phyloP scores from a whole-genome alignment of 2,888 invertebrate genomes.

The Melieria crassipennis region DNA sequence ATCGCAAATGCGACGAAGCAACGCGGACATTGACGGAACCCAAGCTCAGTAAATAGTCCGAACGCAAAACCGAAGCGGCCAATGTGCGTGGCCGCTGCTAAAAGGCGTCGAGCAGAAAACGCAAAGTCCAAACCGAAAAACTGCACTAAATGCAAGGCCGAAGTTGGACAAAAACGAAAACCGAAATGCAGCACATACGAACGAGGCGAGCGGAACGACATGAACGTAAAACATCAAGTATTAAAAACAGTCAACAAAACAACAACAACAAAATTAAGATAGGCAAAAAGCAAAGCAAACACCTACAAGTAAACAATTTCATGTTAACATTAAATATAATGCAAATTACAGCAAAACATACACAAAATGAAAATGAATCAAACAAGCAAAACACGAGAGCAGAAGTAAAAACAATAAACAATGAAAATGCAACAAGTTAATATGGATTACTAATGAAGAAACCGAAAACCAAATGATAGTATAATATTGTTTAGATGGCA shows the following conservation, averaged over 20 bases:
- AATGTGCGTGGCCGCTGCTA: too few relatives aligned
- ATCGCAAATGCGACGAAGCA: too few relatives aligned
- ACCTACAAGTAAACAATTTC: conserved; percentile 55
- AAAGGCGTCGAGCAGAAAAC: conserved; percentile 8
- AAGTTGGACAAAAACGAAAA: neutral
- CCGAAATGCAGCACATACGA: too few relatives aligned
- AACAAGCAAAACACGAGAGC: conserved; percentile 52
- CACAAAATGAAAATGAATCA: conserved; percentile 19
- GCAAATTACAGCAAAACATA: conserved; percentile 17
- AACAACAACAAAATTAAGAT: conserved; percentile 40
- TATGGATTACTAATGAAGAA: conserved; percentile 46
- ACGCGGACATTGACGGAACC: too few relatives aligned
- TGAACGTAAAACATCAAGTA: neutral
- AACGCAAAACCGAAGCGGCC: too few relatives aligned
- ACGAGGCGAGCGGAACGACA: neutral
- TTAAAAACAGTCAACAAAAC: neutral
- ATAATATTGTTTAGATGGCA: conserved; percentile 31
- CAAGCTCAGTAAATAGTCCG: too few relatives aligned
- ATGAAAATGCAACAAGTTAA: conserved; percentile 34
- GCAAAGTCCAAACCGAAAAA: conserved; percentile 24
- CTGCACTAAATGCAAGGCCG: conserved; percentile 32
- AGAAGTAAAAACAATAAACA: conserved; percentile 39
- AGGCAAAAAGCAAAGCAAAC: conserved; percentile 30
- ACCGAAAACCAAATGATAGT: conserved; percentile 43
- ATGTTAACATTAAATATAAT: conserved; percentile 65